Conservation (phyloP, 2,888 invertebrate species). For the Nemotelus pantherinus region DNA sequence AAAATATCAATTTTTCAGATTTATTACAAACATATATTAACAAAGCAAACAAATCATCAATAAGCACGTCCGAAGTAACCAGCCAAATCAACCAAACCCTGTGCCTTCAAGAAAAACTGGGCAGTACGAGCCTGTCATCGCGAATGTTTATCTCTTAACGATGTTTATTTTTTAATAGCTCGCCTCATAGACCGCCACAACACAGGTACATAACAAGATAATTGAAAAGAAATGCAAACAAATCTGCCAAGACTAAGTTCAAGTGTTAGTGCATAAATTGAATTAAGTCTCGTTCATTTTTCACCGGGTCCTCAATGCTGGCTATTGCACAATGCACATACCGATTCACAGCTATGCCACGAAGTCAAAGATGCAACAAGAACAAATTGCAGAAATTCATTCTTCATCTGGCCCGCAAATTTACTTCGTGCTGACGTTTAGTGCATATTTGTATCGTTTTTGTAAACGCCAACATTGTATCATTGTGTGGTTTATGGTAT, state of each 20-base stretch:
- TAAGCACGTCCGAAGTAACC: neutral
- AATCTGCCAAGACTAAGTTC: constrained; percentile 10
- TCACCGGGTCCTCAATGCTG: too few species aligned
- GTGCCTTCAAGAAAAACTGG: neutral
- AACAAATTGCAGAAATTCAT: too few species aligned
- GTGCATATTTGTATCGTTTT: too few species aligned
- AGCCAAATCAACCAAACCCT: too few species aligned
- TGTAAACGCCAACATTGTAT: too few species aligned
- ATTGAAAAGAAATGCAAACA: constrained; percentile 27
- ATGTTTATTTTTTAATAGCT: constrained; percentile 20
- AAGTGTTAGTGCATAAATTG: neutral
- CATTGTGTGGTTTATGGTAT: too few species aligned
- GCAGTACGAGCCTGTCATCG: neutral
- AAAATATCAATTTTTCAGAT: neutral
- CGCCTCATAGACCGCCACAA: neutral
- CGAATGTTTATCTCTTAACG: constrained; percentile 16
- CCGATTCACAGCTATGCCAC: neutral
- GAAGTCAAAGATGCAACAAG: too few species aligned
- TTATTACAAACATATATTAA: neutral
- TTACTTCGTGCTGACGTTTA: too few species aligned
- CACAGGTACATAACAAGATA: constrained; percentile 27
- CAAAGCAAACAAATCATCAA: neutral
- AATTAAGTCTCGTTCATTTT: neutral
- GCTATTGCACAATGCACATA: neutral
- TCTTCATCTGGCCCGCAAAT: too few species aligned